Evolutionary conservation across 2,797 vertebrate species (phyloP).

Genomic region (Mus caroli): DNA sequence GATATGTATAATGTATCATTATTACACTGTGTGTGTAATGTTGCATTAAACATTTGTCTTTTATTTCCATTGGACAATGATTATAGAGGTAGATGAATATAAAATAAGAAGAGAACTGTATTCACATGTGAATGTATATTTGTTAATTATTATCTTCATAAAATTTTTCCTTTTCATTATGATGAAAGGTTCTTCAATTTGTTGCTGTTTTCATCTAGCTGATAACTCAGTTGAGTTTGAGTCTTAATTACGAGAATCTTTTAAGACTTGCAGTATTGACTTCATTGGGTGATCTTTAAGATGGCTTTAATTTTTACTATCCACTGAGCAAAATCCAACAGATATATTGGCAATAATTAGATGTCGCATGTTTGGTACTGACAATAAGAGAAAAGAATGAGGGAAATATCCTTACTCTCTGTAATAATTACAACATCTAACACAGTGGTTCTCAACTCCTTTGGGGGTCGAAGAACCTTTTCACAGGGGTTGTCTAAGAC

Average conservation of each 20-base stretch:
- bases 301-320: neutral
- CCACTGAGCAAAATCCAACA: conserved; percentile 31
- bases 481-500: neutral
- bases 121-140: neutral
- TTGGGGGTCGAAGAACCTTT: neutral
- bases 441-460: neutral
- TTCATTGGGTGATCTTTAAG: neutral
- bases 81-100: neutral
- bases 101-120: neutral
- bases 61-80: neutral
- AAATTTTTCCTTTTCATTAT: neutral
- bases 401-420: neutral
- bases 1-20: neutral
- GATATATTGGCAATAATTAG: neutral
- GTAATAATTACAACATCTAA: neutral
- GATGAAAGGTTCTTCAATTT: neutral
- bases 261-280: neutral
- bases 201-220: neutral
- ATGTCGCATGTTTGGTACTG: neutral
- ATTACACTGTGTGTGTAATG: neutral
- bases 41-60: neutral
- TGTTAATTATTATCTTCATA: neutral
- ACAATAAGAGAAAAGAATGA: neutral
- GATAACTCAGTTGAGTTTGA: neutral
- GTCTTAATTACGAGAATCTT: neutral